phyloP scores from a whole-genome alignment of 2,113 vertebrate genomes.

The Australoheros scitulus region DNA sequence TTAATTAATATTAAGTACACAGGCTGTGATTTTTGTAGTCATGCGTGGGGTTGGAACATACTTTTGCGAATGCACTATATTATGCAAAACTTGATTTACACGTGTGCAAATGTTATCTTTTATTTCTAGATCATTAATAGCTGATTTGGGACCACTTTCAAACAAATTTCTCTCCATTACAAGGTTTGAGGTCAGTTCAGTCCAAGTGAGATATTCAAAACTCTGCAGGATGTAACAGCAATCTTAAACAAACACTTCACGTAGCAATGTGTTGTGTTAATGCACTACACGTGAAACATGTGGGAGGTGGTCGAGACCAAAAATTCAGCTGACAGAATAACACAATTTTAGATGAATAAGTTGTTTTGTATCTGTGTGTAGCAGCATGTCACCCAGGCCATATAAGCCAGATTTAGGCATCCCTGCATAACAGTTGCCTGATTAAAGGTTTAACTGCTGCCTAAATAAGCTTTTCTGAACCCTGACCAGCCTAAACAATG shows the following conservation, averaged over 20 bases:
- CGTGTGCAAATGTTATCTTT: background rate
- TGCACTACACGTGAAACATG: too few relatives aligned
- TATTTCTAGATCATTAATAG: too few relatives aligned
- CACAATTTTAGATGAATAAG: too few relatives aligned
- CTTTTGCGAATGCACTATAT: rapidly evolving
- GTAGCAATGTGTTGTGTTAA: background rate
- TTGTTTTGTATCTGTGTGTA: too few relatives aligned
- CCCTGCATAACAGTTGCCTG: background rate
- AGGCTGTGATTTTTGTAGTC: background rate
- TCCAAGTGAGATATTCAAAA: background rate
- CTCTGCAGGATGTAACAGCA: background rate
- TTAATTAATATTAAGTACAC: background rate
- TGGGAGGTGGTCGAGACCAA: too few relatives aligned
- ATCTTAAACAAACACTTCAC: background rate
- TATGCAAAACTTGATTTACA: background rate
- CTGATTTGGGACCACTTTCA: background rate
- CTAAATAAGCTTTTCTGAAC: background rate
- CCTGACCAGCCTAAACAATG: background rate
- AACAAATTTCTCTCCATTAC: background rate
- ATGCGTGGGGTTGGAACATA: background rate
- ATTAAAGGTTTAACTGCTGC: background rate
- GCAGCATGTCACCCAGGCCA: too few relatives aligned
- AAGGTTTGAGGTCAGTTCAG: background rate
- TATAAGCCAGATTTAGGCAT: background rate
- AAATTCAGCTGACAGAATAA: too few relatives aligned